These are phyloP conservation scores for Emmelina monodactyla DNA, from an alignment of 2,888 invertebrate genomes.

Conservation along the genomic window DNA sequence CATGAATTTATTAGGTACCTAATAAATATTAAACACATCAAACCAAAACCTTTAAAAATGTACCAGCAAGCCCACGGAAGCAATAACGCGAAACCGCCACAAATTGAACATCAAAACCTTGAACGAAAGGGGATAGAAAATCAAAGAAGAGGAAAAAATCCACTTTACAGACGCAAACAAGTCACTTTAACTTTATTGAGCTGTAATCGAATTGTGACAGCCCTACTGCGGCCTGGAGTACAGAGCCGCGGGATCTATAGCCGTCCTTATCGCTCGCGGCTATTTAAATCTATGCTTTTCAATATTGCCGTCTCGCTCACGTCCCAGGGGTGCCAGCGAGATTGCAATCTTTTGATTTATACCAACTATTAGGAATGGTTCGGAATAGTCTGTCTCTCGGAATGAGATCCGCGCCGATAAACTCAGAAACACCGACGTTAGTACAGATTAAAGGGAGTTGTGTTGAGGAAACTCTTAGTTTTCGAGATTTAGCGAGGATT, in stretches of 20 bases:
- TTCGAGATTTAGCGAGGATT: not conserved
- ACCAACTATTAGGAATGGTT: slow-evolving; percentile 64
- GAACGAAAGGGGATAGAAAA: slow-evolving; percentile 41
- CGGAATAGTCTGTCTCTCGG: slow-evolving; percentile 55
- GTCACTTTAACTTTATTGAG: slow-evolving; percentile 67
- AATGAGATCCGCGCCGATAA: slow-evolving; percentile 52
- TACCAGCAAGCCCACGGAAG: slow-evolving; percentile 12
- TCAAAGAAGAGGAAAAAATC: slow-evolving; percentile 57
- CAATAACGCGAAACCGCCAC: slow-evolving; percentile 4
- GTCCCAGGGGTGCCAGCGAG: slow-evolving; percentile 63
- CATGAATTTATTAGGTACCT: no score
- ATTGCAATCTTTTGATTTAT: slow-evolving; percentile 68
- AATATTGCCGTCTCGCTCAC: slow-evolving; percentile 64
- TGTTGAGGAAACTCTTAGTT: slow-evolving; percentile 22
- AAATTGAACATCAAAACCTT: slow-evolving; percentile 23
- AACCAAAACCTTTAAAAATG: not conserved
- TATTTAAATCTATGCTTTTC: slow-evolving; percentile 67
- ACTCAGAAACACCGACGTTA: slow-evolving; percentile 49
- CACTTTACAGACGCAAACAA: slow-evolving; percentile 65
- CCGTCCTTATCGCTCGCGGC: slow-evolving; percentile 62
- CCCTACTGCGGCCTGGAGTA: slow-evolving; percentile 42
- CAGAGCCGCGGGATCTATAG: slow-evolving; percentile 48
- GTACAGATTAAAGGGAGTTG: slow-evolving; percentile 56
- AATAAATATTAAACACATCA: no score
- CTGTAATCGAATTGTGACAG: slow-evolving; percentile 67